Evolutionary conservation across 2,113 vertebrate species (phyloP), one percentile per base, ranked within the genome.

Genomic region (Trematomus loennbergii): DNA sequence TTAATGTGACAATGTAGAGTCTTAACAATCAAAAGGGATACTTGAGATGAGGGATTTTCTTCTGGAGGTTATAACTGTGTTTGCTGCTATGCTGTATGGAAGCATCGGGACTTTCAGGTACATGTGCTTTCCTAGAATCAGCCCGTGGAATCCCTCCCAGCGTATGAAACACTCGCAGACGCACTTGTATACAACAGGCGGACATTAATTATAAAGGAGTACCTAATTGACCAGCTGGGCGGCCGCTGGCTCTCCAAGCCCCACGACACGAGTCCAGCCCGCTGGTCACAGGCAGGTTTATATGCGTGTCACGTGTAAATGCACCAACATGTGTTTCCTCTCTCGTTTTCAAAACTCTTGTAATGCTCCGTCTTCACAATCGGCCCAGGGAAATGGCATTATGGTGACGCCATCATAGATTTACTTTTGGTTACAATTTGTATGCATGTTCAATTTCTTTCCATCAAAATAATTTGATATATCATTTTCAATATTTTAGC

Each of bases 161-260:
- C 29, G 78, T 78, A 82, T 86, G 75, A 87, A 79, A 78, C 76
- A 52, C 58, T 75, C 17, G n/a, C 48, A 67, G 52, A 55, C 67
- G 55, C 62, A 33, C 55, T 55, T 16, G 3, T 29, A 25, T 11
- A 57, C 73, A 58, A 29, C 48, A 82, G 62, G 60, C 58, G 0
- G 46, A 84, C 52, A 46, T 46, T 89, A 87, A 88, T 91, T 89
- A 82, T 69, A 46, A 66, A 64, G 46, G 55, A 75, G 57, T 54
- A 82, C 50, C 63, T 85, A 52, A 45, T 33, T 81, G 73, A 76
- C 69, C 72, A 81, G 72, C 80, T 55, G 40, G 61, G 57, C 60
- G 64, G 29, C 80, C 9, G 59, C 58, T 74, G 79, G 55, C 45
- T 78, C 70, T 73, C 60, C 75, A 52, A 83, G 68, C 46, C 53